phyloP scores from a whole-genome alignment of 2,888 invertebrate species.

The Allolobophora icterica region DNA sequence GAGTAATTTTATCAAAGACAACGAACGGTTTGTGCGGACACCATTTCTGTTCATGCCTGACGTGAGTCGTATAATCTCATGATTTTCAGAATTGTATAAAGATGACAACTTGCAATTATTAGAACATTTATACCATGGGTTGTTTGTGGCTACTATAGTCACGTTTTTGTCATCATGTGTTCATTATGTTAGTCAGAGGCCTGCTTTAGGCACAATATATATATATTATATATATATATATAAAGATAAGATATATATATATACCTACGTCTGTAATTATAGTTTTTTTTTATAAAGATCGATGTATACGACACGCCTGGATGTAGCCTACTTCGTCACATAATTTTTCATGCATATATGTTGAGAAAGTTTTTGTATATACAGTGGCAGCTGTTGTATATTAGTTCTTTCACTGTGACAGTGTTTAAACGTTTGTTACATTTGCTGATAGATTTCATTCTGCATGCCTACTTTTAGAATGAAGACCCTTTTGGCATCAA shows the following conservation, averaged over 20 bases:
- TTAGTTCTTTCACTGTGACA: not conserved
- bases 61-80: not conserved
- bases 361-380: not conserved
- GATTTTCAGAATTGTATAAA: not conserved
- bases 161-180: not conserved
- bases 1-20: not conserved
- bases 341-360: not conserved
- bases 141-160: not conserved
- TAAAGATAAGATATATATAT: too few relatives aligned
- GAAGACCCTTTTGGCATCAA: not conserved
- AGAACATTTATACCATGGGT: too few relatives aligned
- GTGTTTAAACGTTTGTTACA: not conserved
- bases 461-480: not conserved
- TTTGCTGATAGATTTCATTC: not conserved
- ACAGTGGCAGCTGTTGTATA: not conserved
- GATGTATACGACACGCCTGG: not conserved
- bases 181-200: not conserved
- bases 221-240: too few relatives aligned
- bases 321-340: not conserved
- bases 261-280: not conserved
- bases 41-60: not conserved
- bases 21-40: constrained; percentile 1
- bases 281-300: not conserved
- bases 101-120: not conserved
- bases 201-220: not conserved